These are phyloP conservation scores for Atta cephalotes DNA, from an alignment of 1,140 invertebrate genomes.

Conservation along the genomic window DNA sequence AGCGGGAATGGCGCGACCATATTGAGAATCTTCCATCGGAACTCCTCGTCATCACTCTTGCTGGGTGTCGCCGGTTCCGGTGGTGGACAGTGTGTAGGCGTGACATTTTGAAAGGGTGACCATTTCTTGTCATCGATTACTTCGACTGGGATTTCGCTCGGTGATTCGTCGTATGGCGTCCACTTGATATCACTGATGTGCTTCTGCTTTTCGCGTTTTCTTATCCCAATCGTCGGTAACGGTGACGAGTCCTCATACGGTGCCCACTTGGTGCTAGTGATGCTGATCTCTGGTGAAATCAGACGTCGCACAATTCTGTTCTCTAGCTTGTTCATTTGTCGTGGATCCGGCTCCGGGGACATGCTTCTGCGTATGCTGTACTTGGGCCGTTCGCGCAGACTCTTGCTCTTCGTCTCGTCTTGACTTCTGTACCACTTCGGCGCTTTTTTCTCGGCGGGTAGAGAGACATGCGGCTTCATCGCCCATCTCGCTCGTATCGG, in stretches of 20 bases:
- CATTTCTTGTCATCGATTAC: constrained; percentile 68
- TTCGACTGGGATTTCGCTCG: constrained; percentile 72
- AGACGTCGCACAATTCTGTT: constrained; percentile 80
- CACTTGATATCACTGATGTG: constrained; percentile 83
- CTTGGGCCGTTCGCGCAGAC: constrained; percentile 83
- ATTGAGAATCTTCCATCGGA: constrained; percentile 82
- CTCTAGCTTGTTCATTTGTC: constrained; percentile 77
- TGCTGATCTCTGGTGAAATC: constrained; percentile 82
- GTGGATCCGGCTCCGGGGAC: constrained; percentile 84
- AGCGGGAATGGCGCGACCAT: constrained; percentile 83
- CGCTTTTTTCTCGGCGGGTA: constrained; percentile 81
- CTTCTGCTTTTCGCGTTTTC: constrained; percentile 80
- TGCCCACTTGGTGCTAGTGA: constrained; percentile 82
- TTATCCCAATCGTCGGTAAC: constrained; percentile 81
- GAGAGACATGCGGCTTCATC: constrained; percentile 82
- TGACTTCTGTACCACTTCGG: constrained; percentile 75
- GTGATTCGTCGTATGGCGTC: constrained; percentile 82
- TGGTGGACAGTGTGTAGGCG: constrained; percentile 82
- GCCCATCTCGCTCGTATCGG: constrained; percentile 81
- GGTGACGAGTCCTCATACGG: constrained; percentile 85
- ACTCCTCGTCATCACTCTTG: constrained; percentile 80
- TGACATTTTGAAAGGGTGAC: constrained; percentile 79
- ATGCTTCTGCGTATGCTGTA: constrained; percentile 84
- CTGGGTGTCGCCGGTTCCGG: constrained; percentile 66
- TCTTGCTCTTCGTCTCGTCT: constrained; percentile 81